Evolutionary conservation across 2,797 vertebrate genomes (phyloP).

Genomic region (Apodemus agrarius): DNA sequence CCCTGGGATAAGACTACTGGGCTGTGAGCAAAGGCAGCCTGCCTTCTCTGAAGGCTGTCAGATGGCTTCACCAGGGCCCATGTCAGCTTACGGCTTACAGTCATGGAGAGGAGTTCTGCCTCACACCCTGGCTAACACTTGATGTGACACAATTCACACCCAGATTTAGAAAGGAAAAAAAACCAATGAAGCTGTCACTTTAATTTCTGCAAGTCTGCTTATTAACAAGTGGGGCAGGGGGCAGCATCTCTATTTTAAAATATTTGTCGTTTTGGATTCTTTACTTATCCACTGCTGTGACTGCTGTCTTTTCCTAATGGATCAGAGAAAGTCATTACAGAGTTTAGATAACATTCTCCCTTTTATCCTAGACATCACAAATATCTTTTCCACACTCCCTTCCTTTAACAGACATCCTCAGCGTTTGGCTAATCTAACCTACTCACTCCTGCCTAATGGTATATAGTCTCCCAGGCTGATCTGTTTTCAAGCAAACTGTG

Average conservation of each 20-base stretch:
- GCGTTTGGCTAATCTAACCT: background rate
- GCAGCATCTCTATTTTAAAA: constrained; percentile 12
- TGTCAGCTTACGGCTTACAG: background rate
- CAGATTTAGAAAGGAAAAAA: background rate
- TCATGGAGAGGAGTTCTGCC: background rate
- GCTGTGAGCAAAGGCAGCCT: background rate
- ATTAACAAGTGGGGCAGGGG: constrained; percentile 8
- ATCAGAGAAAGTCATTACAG: background rate
- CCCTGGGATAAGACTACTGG: background rate
- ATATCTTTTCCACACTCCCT: background rate
- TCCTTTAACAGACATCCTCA: constrained; percentile 21
- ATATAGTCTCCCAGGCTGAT: background rate
- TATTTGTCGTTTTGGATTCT: background rate
- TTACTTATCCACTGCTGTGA: background rate
- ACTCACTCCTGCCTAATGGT: background rate
- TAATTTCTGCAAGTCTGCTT: constrained; percentile 58
- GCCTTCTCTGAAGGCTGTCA: background rate
- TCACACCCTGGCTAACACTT: constrained; percentile 18
- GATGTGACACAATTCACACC: constrained; percentile 21
- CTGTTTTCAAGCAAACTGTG: background rate
- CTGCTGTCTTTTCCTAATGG: background rate
- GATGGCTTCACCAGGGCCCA: background rate
- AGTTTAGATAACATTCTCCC: background rate
- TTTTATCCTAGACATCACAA: constrained; percentile 33
- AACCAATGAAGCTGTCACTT: background rate